Base-by-base conservation (phyloP, 2,888 invertebrate species). In the Drosophila kokeensis region DNA sequence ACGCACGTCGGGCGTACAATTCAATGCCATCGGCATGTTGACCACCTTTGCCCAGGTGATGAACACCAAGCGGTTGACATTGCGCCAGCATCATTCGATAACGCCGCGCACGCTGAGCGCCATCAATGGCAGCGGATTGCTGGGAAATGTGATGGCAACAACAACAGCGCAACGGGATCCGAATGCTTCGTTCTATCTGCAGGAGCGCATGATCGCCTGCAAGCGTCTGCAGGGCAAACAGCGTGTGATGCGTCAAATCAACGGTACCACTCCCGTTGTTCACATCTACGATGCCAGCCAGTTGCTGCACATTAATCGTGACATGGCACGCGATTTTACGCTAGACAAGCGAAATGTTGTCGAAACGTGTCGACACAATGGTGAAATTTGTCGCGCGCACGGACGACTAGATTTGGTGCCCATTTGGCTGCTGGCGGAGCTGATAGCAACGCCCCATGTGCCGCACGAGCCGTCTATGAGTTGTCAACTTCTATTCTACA, bases 1-100 rank as follows among this genome's bases (percentile, higher is more conserved):
- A 0, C 94, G 98, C 62, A 99, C 98, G 0, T 98, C 98, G 13
- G 98, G 98, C 1, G 98, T 98, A 0, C 96, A 97, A 87, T 99
- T 99, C 94, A 98, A 97, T 93, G 96, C 97, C 32, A 96, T 97
- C 29, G 97, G 97, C 87, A 95, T 96, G 64, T 93, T 99, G 67
- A 98, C 98, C 0, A 97, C 97, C 79, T 99, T 99, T 93, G 96
- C 96, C 58, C 95, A 97, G 59, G 96, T 96, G 0, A 94, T 96
- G 63, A 95, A 95, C 82, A 94, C 95, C 0, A 94, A 96, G 82
- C 94, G 96, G 65, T 91, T 96, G 27, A 96, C 96, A 0, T 93
- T 96, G 59, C 95, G 96, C 81, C 95, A 95, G 27, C 97, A 97
- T 91, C 95, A 95, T 13, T 54, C 84, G 8, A 95, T 96, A 0